Evolutionary conservation across 2,888 invertebrate genomes (phyloP).

Genomic region (Hartigia nigra): DNA sequence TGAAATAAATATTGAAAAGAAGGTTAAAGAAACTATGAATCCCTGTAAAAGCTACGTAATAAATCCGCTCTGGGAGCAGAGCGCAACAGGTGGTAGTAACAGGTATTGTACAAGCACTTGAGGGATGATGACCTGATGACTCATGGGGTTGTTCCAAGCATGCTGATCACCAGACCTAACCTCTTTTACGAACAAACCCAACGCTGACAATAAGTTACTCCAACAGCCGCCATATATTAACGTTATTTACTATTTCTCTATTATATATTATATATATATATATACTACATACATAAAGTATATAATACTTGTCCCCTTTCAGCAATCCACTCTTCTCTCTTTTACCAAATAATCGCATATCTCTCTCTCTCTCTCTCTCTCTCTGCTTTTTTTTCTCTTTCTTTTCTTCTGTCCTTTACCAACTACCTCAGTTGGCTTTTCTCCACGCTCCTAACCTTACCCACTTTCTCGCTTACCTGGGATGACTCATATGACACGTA

Average conservation of each 20-base stretch:
- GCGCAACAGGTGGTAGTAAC: conserved; percentile 55
- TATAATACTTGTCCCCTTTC: conserved; percentile 4
- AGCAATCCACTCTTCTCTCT: conserved; percentile 3
- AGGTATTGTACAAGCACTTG: conserved; percentile 39
- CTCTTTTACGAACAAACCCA: conserved; percentile 1
- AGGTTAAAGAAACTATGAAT: too few species aligned
- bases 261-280: too few species aligned
- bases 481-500: conserved; percentile 42
- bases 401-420: neutral
- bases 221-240: too few species aligned
- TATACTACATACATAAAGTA: too few species aligned
- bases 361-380: conserved; percentile 12
- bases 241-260: too few species aligned
- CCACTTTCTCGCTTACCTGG: conserved; percentile 33
- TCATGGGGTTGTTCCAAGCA: conserved; percentile 58
- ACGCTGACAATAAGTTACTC: too few species aligned
- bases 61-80: conserved; percentile 29
- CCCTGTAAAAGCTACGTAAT: too few species aligned
- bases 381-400: conserved; percentile 23
- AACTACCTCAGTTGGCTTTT: conserved; percentile 12
- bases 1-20: too few species aligned
- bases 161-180: conserved; percentile 41
- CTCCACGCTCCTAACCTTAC: neutral
- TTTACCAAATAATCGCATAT: too few species aligned
- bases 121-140: conserved; percentile 51